These are phyloP conservation scores for Pheosia gnoma DNA, from an alignment of 2,888 invertebrate genomes.

Conservation along the genomic window DNA sequence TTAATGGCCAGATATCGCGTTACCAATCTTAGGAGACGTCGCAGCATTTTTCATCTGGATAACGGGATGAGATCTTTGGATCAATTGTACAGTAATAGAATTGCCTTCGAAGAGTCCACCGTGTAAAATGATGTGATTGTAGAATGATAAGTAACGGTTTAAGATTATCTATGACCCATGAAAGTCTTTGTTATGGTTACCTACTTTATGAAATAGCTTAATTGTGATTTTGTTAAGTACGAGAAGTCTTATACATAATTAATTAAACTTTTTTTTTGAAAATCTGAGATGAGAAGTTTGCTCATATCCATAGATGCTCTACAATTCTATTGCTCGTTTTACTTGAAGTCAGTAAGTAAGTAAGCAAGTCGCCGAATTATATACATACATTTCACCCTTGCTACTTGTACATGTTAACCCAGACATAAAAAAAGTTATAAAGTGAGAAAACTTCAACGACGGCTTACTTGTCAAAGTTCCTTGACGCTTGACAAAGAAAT, in stretches of 20 bases:
- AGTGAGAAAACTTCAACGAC: neutral
- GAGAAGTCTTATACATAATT: too few relatives aligned
- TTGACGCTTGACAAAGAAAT: neutral
- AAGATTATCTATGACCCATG: neutral
- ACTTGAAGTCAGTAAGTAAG: too few relatives aligned
- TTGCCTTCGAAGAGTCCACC: neutral
- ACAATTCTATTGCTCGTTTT: too few relatives aligned
- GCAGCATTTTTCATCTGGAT: constrained; percentile 21
- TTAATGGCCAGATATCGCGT: constrained; percentile 56
- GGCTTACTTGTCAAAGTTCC: neutral
- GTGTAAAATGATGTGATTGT: neutral
- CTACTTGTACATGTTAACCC: too few relatives aligned
- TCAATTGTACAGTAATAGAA: constrained; percentile 18
- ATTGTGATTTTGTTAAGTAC: too few relatives aligned
- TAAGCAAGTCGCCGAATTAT: too few relatives aligned
- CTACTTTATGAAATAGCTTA: neutral
- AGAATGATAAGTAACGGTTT: neutral
- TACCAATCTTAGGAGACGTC: constrained; percentile 40
- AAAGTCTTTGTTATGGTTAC: neutral
- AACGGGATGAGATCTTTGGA: constrained; percentile 15
- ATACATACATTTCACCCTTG: too few relatives aligned
- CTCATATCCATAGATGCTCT: too few relatives aligned
- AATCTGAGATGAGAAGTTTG: too few relatives aligned
- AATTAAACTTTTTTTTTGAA: too few relatives aligned
- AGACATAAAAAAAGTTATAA: too few relatives aligned